Percentiles rank a stretch among this genome's conserved stretches.
Evolutionary conservation across 2,888 invertebrate species (phyloP).

Genomic region (Prosopocoilus inquinatus): DNA sequence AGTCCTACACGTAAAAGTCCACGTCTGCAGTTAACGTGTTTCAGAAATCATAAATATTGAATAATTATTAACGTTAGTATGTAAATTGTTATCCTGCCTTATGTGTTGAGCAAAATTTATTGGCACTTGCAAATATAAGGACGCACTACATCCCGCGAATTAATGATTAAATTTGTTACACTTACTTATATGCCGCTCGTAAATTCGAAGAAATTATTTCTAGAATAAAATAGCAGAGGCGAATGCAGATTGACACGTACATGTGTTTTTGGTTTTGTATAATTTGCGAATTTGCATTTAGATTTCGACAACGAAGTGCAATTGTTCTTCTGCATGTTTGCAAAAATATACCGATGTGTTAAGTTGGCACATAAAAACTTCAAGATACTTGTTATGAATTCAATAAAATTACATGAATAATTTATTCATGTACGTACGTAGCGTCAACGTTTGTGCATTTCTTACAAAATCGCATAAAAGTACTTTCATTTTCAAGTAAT

Average conservation of each 20-base stretch:
- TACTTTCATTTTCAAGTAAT: too few species aligned
- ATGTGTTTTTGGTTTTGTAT: neutral
- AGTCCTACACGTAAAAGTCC: conserved; percentile 2
- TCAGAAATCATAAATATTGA: conserved; percentile 11
- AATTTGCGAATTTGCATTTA: too few species aligned
- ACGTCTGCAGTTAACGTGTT: conserved; percentile 5
- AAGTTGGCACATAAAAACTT: too few species aligned
- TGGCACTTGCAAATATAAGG: neutral
- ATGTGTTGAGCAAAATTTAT: conserved; percentile 3
- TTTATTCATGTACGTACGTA: too few species aligned
- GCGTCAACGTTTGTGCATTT: too few species aligned
- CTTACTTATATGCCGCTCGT: neutral
- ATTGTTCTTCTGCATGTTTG: too few species aligned
- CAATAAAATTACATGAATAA: too few species aligned
- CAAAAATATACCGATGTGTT: too few species aligned
- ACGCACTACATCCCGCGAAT: neutral
- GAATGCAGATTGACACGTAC: neutral
- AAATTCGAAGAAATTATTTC: neutral
- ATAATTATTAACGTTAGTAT: conserved; percentile 12
- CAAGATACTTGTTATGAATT: too few species aligned
- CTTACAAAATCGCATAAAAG: too few species aligned
- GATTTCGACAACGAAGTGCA: too few species aligned
- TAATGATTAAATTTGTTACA: conserved; percentile 2
- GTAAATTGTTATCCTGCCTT: conserved; percentile 6
- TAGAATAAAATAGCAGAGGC: neutral